These are phyloP conservation scores for Drosophila nr. perissopoda DNA, from an alignment of 2,888 invertebrate genomes.

Conservation along the genomic window DNA sequence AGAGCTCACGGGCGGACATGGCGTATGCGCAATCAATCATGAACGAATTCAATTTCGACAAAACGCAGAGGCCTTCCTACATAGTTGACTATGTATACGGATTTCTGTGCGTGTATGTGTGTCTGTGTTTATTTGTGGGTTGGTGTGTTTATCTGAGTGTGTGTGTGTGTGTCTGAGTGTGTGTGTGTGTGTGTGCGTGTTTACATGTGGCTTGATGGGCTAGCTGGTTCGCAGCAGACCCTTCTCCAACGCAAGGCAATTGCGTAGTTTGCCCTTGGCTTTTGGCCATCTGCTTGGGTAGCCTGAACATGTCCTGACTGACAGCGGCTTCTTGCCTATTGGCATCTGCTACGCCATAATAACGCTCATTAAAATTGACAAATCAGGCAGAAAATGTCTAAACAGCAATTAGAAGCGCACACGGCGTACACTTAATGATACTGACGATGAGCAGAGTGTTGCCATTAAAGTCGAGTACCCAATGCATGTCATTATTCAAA, in stretches of 20 bases:
- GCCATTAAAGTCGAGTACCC: neutral
- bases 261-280: constrained; percentile 50
- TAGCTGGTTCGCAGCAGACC: constrained; percentile 11
- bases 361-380: constrained; percentile 75
- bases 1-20: constrained; percentile 38
- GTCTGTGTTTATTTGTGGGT: constrained; percentile 4
- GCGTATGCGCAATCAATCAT: constrained; percentile 76
- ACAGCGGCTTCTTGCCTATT: constrained; percentile 36
- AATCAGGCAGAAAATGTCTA: constrained; percentile 77
- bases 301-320: constrained; percentile 17
- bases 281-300: constrained; percentile 31
- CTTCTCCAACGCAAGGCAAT: constrained; percentile 37
- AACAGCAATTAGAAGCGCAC: constrained; percentile 64
- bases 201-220: constrained; percentile 4
- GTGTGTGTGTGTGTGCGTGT: constrained; percentile 7
- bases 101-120: neutral
- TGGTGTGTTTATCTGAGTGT: constrained; percentile 1
- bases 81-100: constrained; percentile 14
- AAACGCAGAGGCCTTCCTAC: constrained; percentile 45
- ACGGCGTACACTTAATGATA: constrained; percentile 29
- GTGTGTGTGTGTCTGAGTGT: constrained; percentile 1
- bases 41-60: constrained; percentile 74
- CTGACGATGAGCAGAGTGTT: constrained; percentile 13
- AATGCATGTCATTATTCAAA: neutral
- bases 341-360: constrained; percentile 57